Evolutionary conservation across 2,888 invertebrate species (phyloP).

Genomic region (Thymelicus lineola): DNA sequence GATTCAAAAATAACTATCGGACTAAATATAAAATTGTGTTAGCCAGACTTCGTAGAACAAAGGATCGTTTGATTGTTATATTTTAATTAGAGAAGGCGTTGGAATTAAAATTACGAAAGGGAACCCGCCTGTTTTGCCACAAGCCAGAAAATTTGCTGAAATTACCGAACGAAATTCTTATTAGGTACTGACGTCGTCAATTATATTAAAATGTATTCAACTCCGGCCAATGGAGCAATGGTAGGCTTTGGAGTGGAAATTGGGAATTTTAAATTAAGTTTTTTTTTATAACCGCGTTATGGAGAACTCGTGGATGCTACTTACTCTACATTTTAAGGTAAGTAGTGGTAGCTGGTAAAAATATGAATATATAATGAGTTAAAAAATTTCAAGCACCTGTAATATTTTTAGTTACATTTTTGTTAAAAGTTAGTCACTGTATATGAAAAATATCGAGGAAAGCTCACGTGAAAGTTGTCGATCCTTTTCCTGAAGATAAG

Average conservation of each 20-base stretch:
- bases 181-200: conserved; percentile 45
- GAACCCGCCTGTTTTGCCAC: conserved; percentile 49
- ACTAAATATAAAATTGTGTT: neutral
- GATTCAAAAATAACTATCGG: neutral
- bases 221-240: neutral
- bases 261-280: neutral
- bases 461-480: no score
- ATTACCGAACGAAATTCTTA: conserved; percentile 55
- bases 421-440: no score
- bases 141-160: conserved; percentile 47
- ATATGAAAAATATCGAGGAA: no score
- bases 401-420: no score
- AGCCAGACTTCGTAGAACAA: conserved; percentile 37
- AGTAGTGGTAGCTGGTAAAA: no score
- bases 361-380: no score
- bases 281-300: neutral
- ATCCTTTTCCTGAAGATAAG: no score
- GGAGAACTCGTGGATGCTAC: no score
- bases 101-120: conserved; percentile 57
- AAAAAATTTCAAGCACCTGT: no score
- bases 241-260: conserved; percentile 11
- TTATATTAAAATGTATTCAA: conserved; percentile 42
- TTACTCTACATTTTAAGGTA: no score
- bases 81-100: conserved; percentile 62
- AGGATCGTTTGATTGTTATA: conserved; percentile 58